Conservation (phyloP, 2,113 vertebrate species). For the Melanostigma gelatinosum region DNA sequence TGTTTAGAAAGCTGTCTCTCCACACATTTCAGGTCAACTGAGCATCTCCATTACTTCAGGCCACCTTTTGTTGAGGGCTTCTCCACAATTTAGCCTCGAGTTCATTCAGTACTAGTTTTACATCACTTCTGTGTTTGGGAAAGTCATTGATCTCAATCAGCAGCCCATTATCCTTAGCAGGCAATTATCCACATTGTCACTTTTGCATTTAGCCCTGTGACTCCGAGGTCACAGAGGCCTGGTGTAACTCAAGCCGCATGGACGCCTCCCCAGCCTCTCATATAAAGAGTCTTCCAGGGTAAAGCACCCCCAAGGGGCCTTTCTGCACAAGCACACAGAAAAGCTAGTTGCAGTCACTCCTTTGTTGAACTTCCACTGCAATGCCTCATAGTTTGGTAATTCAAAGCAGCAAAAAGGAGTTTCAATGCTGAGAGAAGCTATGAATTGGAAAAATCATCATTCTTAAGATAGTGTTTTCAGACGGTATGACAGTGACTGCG, state of each 20-base stretch:
- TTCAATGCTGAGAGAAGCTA: conserved; percentile 16
- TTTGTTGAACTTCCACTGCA: conserved; percentile 87
- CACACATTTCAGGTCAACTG: conserved; percentile 58
- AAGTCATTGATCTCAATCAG: conserved; percentile 94
- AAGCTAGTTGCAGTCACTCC: conserved; percentile 86
- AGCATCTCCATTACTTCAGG: conserved; percentile 43
- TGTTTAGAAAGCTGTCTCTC: conserved; percentile 68
- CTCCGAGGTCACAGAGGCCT: conserved; percentile 87
- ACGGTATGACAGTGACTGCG: background rate
- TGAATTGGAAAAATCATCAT: background rate
- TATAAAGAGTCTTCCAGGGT: conserved; percentile 90
- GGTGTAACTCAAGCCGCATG: conserved; percentile 89
- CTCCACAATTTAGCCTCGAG: conserved; percentile 72
- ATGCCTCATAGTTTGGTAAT: conserved; percentile 46
- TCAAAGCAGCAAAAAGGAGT: conserved; percentile 8
- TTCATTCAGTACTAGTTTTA: conserved; percentile 69
- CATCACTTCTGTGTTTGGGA: conserved; percentile 79
- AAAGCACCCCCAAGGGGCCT: conserved; percentile 90
- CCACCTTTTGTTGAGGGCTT: conserved; percentile 51
- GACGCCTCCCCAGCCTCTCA: conserved; percentile 89
- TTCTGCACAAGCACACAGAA: conserved; percentile 84
- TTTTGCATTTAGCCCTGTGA: conserved; percentile 93
- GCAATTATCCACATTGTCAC: conserved; percentile 98
- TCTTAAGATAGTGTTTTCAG: background rate
- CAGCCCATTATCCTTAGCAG: conserved; percentile 92